Evolutionary conservation across 2,113 vertebrate genomes (phyloP), one percentile per base, ranked within the genome.

Genomic region (Damaliscus lunatus): DNA sequence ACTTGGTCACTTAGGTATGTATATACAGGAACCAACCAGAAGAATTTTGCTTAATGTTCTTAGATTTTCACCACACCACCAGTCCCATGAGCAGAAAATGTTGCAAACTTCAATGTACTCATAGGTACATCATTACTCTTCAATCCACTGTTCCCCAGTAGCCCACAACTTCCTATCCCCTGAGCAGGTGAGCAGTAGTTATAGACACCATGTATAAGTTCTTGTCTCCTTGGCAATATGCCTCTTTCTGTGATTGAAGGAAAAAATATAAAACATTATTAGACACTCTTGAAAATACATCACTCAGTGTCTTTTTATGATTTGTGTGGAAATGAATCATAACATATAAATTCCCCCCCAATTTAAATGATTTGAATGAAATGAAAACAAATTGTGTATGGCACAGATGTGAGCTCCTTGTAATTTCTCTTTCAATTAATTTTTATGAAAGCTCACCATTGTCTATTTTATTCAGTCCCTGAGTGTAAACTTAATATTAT

Each of bases 291-390:
- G 40, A 60, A 89, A 96, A 96, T 50, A 98, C 53, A 91, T 94
- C 81, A 57, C n/a, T 91, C 53, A 40, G 31, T 93, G 25, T 90
- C 52, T 52, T 59, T 89, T 55, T 43, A 64, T 90, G 71, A 97
- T 97, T 96, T 96, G 48, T 96, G n/a, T 97, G 71, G 92, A 97
- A 97, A 95, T 85, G 46, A 97, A 80, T 89, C 82, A 95, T 48
- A 81, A 74, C 10, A 67, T 86, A 59, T 48, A 92, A 97, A 67
- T 94, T 91, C 46, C 12, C 46, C 25, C 87, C 33, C 93, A 97
- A 94, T 96, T 93, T 57, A 94, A 43, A 82, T 87, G 89, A 82
- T 80, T 93, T 88, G 46, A 88, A 40, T n/a, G 17, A 90, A 97
- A 92, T 96, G 57, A 96, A 93, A 53, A 74, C 74, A 50, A 93